phyloP scores from a whole-genome alignment of 2,797 vertebrate genomes.

The Momotus momota region DNA sequence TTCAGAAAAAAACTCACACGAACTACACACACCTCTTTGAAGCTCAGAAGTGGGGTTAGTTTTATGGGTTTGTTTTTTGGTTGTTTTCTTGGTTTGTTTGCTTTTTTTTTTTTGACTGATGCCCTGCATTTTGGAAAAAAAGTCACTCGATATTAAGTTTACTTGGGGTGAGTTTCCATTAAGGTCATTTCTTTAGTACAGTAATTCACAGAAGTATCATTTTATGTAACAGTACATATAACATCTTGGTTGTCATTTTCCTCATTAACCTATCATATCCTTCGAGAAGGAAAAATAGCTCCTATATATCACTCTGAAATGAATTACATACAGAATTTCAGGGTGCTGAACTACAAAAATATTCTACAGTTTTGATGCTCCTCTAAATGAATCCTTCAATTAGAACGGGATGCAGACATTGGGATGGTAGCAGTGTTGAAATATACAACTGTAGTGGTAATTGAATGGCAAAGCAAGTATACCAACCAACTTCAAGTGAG shows the following conservation, averaged over 20 bases:
- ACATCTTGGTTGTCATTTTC: not conserved
- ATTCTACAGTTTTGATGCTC: not conserved
- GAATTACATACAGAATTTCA: not conserved
- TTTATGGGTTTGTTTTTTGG: not conserved
- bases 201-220: not conserved
- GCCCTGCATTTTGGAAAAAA: not conserved
- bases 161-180: not conserved
- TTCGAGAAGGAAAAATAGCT: not conserved
- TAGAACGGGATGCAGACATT: not conserved
- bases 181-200: not conserved
- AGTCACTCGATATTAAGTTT: not conserved
- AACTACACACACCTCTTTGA: not conserved
- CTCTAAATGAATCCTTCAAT: not conserved
- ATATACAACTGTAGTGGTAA: not conserved
- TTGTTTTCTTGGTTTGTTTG: not conserved
- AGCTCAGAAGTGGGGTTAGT: not conserved
- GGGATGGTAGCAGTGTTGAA: not conserved
- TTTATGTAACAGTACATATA: not conserved
- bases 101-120: not conserved
- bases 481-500: not conserved
- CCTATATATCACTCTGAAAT: not conserved
- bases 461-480: not conserved
- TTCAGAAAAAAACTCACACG: accelerated
- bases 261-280: not conserved
- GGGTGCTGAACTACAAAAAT: not conserved